A percentile compares a stretch with the other conserved stretches of the same genome.
These are phyloP conservation scores for Oscheius sp. DNA, from an alignment of 2,888 invertebrate genomes.

Conservation along the genomic window DNA sequence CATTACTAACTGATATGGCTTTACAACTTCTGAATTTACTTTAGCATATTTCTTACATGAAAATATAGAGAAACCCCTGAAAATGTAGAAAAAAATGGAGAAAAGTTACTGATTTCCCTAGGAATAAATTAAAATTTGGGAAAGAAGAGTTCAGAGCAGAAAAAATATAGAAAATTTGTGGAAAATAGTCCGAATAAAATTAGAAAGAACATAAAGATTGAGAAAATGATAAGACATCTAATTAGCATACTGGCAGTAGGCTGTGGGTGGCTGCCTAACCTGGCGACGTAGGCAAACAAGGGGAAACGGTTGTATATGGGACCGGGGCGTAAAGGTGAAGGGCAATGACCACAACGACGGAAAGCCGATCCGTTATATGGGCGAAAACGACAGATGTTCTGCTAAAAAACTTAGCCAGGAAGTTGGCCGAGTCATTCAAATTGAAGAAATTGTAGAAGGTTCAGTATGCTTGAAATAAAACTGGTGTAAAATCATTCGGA, in stretches of 20 bases:
- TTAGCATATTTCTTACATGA: no score
- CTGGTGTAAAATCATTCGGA: neutral
- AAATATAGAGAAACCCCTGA: neutral
- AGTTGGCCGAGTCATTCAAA: neutral
- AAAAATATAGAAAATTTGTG: no score
- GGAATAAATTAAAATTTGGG: neutral
- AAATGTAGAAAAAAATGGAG: neutral
- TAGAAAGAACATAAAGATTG: no score
- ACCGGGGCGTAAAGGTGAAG: neutral
- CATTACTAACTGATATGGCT: constrained; percentile 1
- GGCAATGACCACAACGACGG: neutral
- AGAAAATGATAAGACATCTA: no score
- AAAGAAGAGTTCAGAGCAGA: no score
- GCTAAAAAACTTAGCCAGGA: neutral
- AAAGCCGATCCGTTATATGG: no score
- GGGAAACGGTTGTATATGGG: constrained; percentile 4
- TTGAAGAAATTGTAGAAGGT: no score
- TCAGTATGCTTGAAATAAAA: no score
- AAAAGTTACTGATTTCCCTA: neutral
- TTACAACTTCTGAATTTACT: no score
- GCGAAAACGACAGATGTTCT: no score
- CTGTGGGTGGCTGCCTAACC: neutral
- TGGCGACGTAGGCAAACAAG: constrained; percentile 9
- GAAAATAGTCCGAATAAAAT: no score
- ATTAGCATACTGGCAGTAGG: no score